Conservation (phyloP, 2,797 vertebrate species). For the Amblyopsis hoosieri region DNA sequence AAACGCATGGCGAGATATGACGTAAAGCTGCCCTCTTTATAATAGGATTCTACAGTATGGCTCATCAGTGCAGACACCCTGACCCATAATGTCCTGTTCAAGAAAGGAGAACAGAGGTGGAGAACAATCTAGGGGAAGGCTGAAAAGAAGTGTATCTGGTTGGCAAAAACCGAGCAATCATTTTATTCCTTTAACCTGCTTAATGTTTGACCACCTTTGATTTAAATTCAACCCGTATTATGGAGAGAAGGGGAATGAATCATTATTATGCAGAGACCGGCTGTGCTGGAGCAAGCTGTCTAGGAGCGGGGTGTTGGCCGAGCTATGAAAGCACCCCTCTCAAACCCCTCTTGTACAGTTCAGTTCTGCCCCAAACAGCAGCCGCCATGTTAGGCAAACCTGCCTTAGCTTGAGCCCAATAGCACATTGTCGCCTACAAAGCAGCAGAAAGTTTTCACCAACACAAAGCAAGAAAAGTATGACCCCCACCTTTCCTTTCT, state of each 20-base stretch:
- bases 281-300: constrained; percentile 33
- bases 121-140: constrained; percentile 10
- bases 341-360: constrained; percentile 18
- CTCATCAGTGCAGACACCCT: constrained; percentile 69
- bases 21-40: constrained; percentile 83
- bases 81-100: constrained; percentile 66
- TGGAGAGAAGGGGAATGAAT: constrained; percentile 21
- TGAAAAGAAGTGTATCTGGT: no score
- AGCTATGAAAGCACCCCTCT: constrained; percentile 40
- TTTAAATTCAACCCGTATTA: constrained; percentile 37
- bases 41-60: constrained; percentile 67
- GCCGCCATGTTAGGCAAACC: constrained; percentile 63
- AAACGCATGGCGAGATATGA: constrained; percentile 92
- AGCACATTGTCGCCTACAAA: constrained; percentile 30
- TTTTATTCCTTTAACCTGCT: neutral
- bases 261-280: constrained; percentile 21
- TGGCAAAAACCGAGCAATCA: neutral
- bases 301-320: constrained; percentile 51
- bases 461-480: constrained; percentile 58
- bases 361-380: constrained; percentile 44
- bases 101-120: constrained; percentile 18
- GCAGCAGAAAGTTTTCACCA: constrained; percentile 51
- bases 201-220: constrained; percentile 24
- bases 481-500: constrained; percentile 69
- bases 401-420: constrained; percentile 36